Percentiles rank a stretch among this genome's conserved stretches.
phyloP scores from a whole-genome alignment of 2,113 vertebrate species.

The Kobus ellipsiprymnus region DNA sequence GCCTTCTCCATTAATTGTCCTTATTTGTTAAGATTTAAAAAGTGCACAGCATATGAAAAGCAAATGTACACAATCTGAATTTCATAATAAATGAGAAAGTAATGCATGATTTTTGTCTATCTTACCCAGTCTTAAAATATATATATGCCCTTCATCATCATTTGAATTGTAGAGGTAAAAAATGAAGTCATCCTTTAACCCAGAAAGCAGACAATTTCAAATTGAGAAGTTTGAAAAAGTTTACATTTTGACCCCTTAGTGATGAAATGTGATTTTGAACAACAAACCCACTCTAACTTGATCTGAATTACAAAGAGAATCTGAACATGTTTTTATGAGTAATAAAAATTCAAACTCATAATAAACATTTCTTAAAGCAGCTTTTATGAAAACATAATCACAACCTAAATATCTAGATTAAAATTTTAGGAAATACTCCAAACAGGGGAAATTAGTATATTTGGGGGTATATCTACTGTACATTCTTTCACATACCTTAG shows the following conservation, averaged over 20 bases:
- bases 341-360: conserved; percentile 26
- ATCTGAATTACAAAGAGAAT: background rate
- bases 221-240: background rate
- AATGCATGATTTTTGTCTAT: background rate
- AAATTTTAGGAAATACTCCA: background rate
- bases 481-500: background rate
- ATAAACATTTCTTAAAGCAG: background rate
- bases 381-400: background rate
- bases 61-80: background rate
- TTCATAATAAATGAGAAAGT: background rate
- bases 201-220: background rate
- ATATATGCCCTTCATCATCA: background rate
- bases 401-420: background rate
- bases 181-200: background rate
- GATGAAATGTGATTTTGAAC: background rate
- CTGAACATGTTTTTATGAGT: background rate
- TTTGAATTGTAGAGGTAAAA: background rate
- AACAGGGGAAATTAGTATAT: background rate
- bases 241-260: background rate
- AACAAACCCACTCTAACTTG: background rate
- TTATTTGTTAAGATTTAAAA: background rate
- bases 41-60: background rate
- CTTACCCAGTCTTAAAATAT: background rate
- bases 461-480: background rate
- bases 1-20: background rate